Evolutionary conservation across 2,113 vertebrate species (phyloP).

Genomic region (Craseonycteris thonglongyai): DNA sequence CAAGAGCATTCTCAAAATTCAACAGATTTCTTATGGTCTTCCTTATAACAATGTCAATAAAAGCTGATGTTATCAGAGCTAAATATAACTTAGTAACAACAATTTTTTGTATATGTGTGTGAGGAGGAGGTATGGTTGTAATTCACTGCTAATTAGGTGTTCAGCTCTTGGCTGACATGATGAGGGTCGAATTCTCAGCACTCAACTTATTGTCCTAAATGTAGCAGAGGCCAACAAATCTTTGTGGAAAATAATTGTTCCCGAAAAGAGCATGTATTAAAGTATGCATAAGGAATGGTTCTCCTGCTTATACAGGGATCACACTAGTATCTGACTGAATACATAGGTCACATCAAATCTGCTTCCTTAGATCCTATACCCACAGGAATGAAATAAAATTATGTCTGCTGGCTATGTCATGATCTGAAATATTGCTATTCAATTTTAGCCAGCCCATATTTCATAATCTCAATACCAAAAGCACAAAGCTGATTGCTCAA

Average conservation of each 20-base stretch:
- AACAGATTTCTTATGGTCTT: neutral
- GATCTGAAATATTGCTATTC: neutral
- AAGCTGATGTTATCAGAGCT: neutral
- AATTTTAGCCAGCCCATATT: neutral
- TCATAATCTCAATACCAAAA: neutral
- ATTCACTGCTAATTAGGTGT: neutral
- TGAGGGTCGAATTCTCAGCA: neutral
- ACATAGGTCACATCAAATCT: neutral
- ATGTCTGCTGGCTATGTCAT: neutral
- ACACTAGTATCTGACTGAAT: neutral
- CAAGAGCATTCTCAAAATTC: neutral
- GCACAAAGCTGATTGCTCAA: neutral
- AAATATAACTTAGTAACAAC: neutral
- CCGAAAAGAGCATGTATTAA: neutral
- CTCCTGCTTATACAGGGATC: neutral
- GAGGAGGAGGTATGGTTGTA: neutral
- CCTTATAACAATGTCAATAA: neutral
- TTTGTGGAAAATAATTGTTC: conserved; percentile 2
- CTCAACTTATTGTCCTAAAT: neutral
- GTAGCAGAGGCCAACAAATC: neutral
- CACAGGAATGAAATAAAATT: neutral
- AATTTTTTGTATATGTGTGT: neutral
- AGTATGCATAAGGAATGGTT: neutral
- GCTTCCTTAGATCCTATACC: neutral
- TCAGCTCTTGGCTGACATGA: neutral